Conservation (phyloP, 2,797 vertebrate genomes). For the Chelon labrosus region DNA sequence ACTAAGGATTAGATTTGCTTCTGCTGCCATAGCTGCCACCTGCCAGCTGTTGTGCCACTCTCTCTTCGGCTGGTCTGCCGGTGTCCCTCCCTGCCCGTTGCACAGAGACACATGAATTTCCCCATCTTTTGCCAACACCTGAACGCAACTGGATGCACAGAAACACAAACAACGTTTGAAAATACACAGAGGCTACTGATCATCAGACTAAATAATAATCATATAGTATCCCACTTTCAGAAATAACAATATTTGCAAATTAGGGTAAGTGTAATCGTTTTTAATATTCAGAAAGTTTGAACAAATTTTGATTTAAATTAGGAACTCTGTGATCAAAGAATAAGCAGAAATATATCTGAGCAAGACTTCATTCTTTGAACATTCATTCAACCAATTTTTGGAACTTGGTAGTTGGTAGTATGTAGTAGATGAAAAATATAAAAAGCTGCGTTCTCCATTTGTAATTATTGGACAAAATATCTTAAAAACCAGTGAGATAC, state of each 20-base stretch:
- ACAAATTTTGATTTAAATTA: background rate
- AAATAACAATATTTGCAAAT: too few relatives aligned
- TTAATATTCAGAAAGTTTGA: too few relatives aligned
- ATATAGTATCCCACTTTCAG: too few relatives aligned
- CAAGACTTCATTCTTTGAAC: background rate
- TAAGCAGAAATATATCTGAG: background rate
- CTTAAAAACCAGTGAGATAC: background rate
- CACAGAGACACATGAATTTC: conserved; percentile 93
- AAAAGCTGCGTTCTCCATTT: background rate
- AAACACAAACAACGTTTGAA: background rate
- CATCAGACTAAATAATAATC: too few relatives aligned
- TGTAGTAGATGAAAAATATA: too few relatives aligned
- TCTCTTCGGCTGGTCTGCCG: conserved; percentile 89
- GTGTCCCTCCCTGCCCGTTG: conserved; percentile 96
- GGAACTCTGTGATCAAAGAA: background rate
- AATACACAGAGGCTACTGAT: too few relatives aligned
- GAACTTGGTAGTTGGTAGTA: background rate
- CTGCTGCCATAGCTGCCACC: conserved; percentile 92
- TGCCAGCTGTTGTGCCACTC: conserved; percentile 99
- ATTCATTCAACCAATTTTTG: background rate
- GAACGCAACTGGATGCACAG: conserved; percentile 83
- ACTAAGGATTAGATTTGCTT: conserved; percentile 89
- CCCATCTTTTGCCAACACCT: conserved; percentile 88
- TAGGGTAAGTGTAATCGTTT: too few relatives aligned
- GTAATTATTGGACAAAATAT: background rate